Base-by-base conservation (phyloP, 2,797 vertebrate genomes). In the Borostomias antarcticus region DNA sequence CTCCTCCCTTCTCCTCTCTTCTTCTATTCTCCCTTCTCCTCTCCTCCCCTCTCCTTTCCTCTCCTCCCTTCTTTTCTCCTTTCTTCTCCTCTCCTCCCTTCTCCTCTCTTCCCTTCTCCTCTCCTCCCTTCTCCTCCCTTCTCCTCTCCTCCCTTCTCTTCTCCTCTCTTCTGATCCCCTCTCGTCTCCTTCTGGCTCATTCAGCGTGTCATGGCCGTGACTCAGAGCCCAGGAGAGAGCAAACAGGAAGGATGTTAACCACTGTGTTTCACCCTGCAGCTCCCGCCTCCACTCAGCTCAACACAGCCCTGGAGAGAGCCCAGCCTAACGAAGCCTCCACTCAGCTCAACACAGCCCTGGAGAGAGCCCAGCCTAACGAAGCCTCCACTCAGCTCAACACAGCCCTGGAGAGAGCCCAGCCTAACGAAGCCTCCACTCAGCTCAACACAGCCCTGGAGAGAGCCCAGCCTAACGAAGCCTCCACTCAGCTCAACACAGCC, bases 241-340 rank as follows among this genome's bases (percentile, higher is more conserved):
- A 89, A 86, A 90, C 89, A 90, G 87, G 89, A 91, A 90, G 88
- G 84, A 86, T 87, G 82, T 88, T 81, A 79, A 88, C 81, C 65
- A 70, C 64, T 65, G 76, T 72, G 70, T 69, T 74, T 62, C 59
- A 73, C 56, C 63, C 64, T 28, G 37, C 33, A 17, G 57, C 64
- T 32, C n/a, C 60, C 69, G 67, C 53, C 30, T 21, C 59, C 65
- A 69, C 65, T 73, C 70, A 66, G 64, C 68, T 45, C 40, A 52
- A 69, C 62, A 68, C 66, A 64, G 56, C 70, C 74, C 64, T 58
- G 66, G 43, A 69, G 62, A 68, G 69, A 64, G 56, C 70, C 74
- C 64, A 58, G 66, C 68, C 75, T 68, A n/a, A n/a, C n/a, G n/a
- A n/a, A n/a, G 67, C 53, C 30, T 21, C 59, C 65, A 69, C 65